Conservation (phyloP, 1,140 invertebrate genomes). For the Rhagoletis zephyria region DNA sequence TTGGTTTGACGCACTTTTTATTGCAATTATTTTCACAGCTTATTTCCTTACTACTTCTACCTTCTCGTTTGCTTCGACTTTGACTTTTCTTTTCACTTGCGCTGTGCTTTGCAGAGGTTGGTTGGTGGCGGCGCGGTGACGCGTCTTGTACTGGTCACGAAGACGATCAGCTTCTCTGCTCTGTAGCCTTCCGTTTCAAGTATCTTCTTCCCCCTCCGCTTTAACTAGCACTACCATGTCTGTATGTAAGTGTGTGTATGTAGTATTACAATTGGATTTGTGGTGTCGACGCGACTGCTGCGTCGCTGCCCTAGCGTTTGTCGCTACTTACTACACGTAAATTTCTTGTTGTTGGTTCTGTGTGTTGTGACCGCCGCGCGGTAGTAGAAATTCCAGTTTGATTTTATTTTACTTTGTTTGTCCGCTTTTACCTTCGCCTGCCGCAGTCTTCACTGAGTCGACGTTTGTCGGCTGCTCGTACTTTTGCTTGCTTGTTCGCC, state of each 20-base stretch:
- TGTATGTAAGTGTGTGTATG: background rate
- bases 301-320: background rate
- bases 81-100: background rate
- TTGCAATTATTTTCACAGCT: background rate
- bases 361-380: background rate
- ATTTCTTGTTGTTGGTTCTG: background rate
- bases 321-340: conserved; percentile 42
- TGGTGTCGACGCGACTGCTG: no score
- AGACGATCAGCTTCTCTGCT: background rate
- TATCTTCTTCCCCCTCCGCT: background rate
- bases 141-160: background rate
- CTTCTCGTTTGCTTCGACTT: background rate
- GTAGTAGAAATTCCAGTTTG: conserved; percentile 40
- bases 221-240: background rate
- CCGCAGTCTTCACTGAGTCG: conserved; percentile 1
- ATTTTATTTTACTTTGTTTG: background rate
- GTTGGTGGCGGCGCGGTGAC: background rate
- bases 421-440: background rate
- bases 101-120: no score
- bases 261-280: background rate
- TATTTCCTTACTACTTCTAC: background rate
- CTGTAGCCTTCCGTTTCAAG: background rate
- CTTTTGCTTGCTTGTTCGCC: conserved; percentile 5
- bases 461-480: background rate
- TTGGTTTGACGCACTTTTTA: background rate